Evolutionary conservation across 2,888 invertebrate species (phyloP), one percentile per base, ranked within the genome.

Genomic region (Acheta domesticus): DNA sequence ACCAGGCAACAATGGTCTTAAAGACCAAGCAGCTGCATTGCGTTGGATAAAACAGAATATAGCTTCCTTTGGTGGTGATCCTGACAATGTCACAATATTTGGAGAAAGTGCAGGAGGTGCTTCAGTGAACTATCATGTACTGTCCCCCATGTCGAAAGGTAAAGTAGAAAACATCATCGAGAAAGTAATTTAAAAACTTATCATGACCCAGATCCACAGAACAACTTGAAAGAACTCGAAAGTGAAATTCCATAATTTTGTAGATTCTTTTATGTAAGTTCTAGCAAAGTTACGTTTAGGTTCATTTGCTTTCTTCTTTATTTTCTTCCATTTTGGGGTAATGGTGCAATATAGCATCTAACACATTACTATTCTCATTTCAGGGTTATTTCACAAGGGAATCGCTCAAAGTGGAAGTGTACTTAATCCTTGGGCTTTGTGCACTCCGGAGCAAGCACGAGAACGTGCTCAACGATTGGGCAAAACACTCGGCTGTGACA

Each of bases 371-470:
- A 8, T 36, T 36, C 1, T 36, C 36, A 4, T 79, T 76, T 14
- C 78, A 83, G 84, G 83, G 20, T 77, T 82, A 20, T 84, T 83
- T 76, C 82, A 83, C 74, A 81, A 82, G 77, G 84, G 82, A 23
- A 84, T 84, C 50, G 76, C 83, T 74, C 83, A 83, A 80, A 83
- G 84, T 82, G 83, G 83, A 1, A 80, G 81, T 36, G 80, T 80
- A 36, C 78, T 83, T 12, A 82, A 81, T 74, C 80, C 82, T 1
- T 84, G 84, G 84, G 83, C 83, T 36, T 19, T 62, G 62, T 62
- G 62, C n/a, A 80, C 82, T 23, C 79, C 73, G 75, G 79, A 82
- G 74, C 76, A 78, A n/a, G n/a, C 48, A 3, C 21, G 48, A 16
- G 73, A 76, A 11, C 48, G 78, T n/a, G 82, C 82, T 0, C 80